Base-by-base conservation (phyloP, 1,140 invertebrate species). In the Ips nitidus region DNA sequence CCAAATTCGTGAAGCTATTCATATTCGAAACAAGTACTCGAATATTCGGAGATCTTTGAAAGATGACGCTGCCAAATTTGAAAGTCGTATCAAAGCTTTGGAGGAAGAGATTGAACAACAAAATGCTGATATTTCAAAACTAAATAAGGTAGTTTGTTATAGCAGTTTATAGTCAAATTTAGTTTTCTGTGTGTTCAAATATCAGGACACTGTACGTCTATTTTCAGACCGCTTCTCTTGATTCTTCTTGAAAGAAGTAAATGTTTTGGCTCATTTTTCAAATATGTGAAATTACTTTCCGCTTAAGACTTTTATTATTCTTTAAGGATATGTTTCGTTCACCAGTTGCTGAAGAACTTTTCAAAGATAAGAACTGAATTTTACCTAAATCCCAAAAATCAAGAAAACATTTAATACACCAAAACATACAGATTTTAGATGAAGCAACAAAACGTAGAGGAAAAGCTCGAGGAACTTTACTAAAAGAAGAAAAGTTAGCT, bases 1-100 rank as follows among this genome's bases (percentile, higher is more conserved):
- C 43, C 91, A 92, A 81, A 88, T 89, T 82, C 89, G 90, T 79
- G 91, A 93, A 80, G 90, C 90, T 1, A 88, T 91, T 74, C 86
- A 92, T 66, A 85, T 92, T 1, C 86, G 87, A 67, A 90, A 90
- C 78, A 92, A 92, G 76, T 93, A 93, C 73, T 82, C 82, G 55
- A 87, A 86, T 4, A 91, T 92, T n/a, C 82, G 86, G 73, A 83
- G 85, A 66, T 89, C 87, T n/a, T 76, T 93, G 0, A 84, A 88
- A 75, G 85, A 86, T 55, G 90, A 91, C 75, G 85, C 89, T 0
- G 86, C 88, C 1, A 86, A 87, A 56, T 92, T 92, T 71, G 90
- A 91, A 73, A 90, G 88, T 4, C 89, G 87, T 47, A 80, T 93
- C 1, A 80, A 84, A n/a, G 85, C 85, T 47, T 80, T 92, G 36